These are phyloP conservation scores for Tinea trinotella DNA, from an alignment of 2,888 invertebrate species.

Conservation along the genomic window DNA sequence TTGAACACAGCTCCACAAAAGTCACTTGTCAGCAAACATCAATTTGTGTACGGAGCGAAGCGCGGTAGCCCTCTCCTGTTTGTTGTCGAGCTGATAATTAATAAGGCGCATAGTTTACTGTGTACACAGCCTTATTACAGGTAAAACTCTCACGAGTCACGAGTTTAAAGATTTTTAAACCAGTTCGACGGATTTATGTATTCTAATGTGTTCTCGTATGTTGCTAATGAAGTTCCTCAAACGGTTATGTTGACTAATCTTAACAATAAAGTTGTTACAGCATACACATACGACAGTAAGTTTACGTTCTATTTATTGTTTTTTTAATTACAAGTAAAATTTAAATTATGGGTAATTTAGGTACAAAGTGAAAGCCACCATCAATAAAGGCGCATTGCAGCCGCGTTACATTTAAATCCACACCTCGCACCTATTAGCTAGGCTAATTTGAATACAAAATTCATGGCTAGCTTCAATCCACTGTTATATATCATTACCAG, in stretches of 20 bases:
- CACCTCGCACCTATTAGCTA: conserved; percentile 56
- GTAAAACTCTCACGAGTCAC: conserved; percentile 71
- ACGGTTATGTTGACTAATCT: background rate
- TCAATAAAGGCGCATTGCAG: conserved; percentile 50
- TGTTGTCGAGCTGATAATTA: conserved; percentile 72
- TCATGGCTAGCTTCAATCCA: conserved; percentile 61
- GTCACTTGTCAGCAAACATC: conserved; percentile 40
- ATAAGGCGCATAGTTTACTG: conserved; percentile 61
- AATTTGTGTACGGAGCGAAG: conserved; percentile 63
- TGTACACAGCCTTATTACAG: conserved; percentile 71
- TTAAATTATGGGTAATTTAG: too few relatives aligned
- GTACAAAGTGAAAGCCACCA: conserved; percentile 21
- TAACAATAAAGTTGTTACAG: background rate
- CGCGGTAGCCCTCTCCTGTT: conserved; percentile 64
- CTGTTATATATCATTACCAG: conserved; percentile 68
- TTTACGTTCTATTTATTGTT: too few relatives aligned
- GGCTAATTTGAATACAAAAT: conserved; percentile 70
- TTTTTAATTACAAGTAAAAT: too few relatives aligned
- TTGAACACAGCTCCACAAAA: conserved; percentile 14
- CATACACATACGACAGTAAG: too few relatives aligned
- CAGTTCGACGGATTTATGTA: conserved; percentile 43
- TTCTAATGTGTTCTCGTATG: conserved; percentile 39
- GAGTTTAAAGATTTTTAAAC: conserved; percentile 53
- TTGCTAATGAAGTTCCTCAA: background rate
- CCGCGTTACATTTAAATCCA: conserved; percentile 47